Base-by-base conservation (phyloP, 2,888 invertebrate genomes). In the Panzeria rudis region DNA sequence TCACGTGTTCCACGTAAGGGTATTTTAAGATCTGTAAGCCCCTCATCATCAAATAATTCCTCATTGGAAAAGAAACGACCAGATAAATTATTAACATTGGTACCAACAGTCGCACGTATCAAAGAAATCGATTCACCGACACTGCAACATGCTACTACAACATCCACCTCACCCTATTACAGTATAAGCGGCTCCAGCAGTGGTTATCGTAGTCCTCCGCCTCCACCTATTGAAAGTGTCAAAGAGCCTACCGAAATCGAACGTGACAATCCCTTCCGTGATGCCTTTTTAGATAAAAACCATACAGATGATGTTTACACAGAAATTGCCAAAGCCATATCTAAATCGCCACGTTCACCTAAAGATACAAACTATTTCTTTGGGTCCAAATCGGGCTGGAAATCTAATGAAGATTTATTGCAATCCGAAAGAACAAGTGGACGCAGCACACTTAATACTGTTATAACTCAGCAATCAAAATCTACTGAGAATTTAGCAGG, bases 181-280 rank as follows among this genome's bases (percentile, higher is more conserved):
- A 4, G 87, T 87, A n/a, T 20, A 44, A 44, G 35, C 23, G 7
- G n/a, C 41, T 0, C 82, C 32, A 56, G 75, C 41, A 84, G 86
- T 11, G 86, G 88, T 23, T 87, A 87, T 68, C 87, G 86, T 38
- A 88, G 89, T 86, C 88, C 88, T 78, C 88, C 89, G 17, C 88
- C 88, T 11, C 88, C 89, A 13, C 80, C 87, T 0, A 76, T 85
- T 3, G 89, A 89, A 82, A 86, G 79, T 50, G 81, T 87, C 1
- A 54, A 84, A 6, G 69, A 88, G 5, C 88, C 89, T 9, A 76
- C 87, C 0, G 92, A 93, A 88, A 90, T 92, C 75, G 92, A 92
- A 77, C 89, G 91, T 2, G 93, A 93, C 56, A 93, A 93, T 89
- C 93, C 93, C 29, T 93, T 93, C 87, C 91, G 92, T 0, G 89